A percentile compares a stretch with the other conserved stretches of the same genome.
Conservation (phyloP, 2,113 vertebrate genomes). For the Anthoscopus minutus region DNA sequence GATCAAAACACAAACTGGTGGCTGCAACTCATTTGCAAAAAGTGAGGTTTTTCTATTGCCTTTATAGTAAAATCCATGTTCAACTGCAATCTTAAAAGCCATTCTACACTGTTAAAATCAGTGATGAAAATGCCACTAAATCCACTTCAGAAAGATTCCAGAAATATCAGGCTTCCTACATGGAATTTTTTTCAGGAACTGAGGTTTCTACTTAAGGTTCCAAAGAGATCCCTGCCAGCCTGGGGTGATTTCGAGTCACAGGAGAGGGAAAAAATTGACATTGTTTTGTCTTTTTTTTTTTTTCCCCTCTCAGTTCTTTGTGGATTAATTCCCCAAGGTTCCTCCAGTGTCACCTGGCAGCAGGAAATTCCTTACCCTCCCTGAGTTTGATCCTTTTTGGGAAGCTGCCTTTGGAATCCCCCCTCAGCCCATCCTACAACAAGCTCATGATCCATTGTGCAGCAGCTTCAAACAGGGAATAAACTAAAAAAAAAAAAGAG, state of each 20-base stretch:
- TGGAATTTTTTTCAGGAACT: background rate
- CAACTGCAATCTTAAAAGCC: background rate
- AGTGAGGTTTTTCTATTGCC: background rate
- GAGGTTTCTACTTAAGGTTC: background rate
- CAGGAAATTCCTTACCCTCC: background rate
- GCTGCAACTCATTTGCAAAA: background rate
- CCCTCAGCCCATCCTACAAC: background rate
- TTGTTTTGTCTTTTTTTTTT: background rate
- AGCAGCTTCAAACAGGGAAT: background rate
- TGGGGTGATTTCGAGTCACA: background rate
- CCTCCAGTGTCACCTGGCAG: background rate
- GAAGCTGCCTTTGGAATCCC: background rate
- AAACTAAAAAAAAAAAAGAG: no score
- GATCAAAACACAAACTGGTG: background rate
- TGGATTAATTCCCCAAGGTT: background rate
- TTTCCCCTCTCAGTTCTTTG: rapidly evolving
- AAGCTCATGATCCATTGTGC: rapidly evolving
- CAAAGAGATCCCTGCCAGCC: background rate
- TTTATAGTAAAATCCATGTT: background rate
- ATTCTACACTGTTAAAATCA: background rate
- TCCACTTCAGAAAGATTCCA: background rate
- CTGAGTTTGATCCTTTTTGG: background rate
- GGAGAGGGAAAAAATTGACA: background rate
- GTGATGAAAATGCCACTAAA: background rate
- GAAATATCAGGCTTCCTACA: background rate